These are phyloP conservation scores for Cyprinella venusta DNA, from an alignment of 2,797 vertebrate genomes.

Conservation along the genomic window DNA sequence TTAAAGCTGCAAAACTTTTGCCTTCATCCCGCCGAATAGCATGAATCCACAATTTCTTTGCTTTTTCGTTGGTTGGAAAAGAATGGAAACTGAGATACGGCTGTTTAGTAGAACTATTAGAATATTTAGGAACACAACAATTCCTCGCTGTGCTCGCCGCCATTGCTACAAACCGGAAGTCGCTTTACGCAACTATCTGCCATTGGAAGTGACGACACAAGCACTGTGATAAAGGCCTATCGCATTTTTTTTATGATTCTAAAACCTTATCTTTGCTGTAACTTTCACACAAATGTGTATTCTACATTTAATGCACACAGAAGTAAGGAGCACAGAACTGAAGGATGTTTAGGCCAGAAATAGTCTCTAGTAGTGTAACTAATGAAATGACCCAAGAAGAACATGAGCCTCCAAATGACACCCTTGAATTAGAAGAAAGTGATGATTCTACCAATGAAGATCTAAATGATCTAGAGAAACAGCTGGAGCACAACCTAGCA, in stretches of 20 bases:
- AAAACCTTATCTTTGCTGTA: no score
- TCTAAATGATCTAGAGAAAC: constrained; percentile 34
- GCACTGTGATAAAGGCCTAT: no score
- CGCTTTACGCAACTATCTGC: no score
- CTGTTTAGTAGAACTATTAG: background rate
- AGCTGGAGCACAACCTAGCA: constrained; percentile 52
- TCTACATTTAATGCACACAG: constrained; percentile 36
- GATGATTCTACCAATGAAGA: constrained; percentile 34
- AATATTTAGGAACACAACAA: background rate
- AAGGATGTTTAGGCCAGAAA: constrained; percentile 22
- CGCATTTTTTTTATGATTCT: no score
- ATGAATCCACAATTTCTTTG: background rate
- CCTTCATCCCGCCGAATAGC: background rate
- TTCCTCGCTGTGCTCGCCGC: no score
- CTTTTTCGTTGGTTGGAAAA: background rate
- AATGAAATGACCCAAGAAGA: constrained; percentile 36
- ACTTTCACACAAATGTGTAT: constrained; percentile 26
- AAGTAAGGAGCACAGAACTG: constrained; percentile 5
- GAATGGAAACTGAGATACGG: background rate
- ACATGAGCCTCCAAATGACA: constrained; percentile 22
- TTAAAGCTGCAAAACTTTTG: no score
- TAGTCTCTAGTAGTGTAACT: constrained; percentile 23
- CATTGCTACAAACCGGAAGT: no score
- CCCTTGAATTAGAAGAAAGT: constrained; percentile 33
- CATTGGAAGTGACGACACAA: no score